Base-by-base conservation (phyloP, 2,113 vertebrate genomes). In the Chaetops frenatus region DNA sequence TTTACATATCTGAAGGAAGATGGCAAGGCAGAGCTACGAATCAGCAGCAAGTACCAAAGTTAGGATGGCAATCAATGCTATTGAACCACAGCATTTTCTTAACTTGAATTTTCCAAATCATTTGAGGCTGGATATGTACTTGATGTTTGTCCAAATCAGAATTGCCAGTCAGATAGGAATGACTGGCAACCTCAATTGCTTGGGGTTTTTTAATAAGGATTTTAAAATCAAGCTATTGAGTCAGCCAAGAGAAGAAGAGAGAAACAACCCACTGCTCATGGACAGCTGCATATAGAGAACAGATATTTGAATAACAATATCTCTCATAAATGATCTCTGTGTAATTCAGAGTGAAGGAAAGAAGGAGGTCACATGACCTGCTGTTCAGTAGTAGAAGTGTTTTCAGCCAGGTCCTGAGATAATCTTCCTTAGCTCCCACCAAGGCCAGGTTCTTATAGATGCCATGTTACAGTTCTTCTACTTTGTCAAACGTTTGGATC, bases 1-100 rank as follows among this genome's bases (percentile, higher is more conserved):
- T 92, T 96, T 95, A 95, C 78, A 35, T 73, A 60, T 88, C 83
- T 92, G 88, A 91, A 86, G 54, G 88, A 95, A 94, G 71, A 93
- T 79, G 56, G 83, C 47, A 94, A 95, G 86, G 45, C 38, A 92
- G 54, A 92, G 38, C 60, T 94, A 69, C 44, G 88, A 86, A 95
- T 93, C 88, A 92, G 54, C 53, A 89, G 64, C 53, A 93, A 92
- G 73, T 81, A 89, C 80, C 33, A 76, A 88, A 90, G n/a, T 77
- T 51, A 25, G 47, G 53, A 92, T 51, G 47, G 44, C 53, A 87
- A 94, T 91, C 81, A 61, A 70, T 82, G 58, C 14, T 70, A 60
- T 79, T 70, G 58, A 94, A 79, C 24, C 8, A 64, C 20, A 56
- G 15, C 27, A 50, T 48, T 90, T 88, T 85, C 50, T 80, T 82